phyloP scores from a whole-genome alignment of 1,140 invertebrate species.

The Riptortus pedestris region DNA sequence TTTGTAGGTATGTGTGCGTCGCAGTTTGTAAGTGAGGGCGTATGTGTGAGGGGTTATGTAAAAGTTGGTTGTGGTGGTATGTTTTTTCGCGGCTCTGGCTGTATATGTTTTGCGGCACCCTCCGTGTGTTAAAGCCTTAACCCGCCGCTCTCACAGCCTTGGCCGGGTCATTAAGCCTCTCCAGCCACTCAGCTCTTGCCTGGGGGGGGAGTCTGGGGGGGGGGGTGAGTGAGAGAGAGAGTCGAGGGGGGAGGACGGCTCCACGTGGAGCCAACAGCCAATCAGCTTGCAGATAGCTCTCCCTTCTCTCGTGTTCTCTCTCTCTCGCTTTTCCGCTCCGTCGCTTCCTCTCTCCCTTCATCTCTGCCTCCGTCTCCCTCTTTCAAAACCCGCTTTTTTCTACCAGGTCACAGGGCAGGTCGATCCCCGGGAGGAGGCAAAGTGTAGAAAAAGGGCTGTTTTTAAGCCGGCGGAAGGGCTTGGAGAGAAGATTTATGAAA shows the following conservation, averaged over 20 bases:
- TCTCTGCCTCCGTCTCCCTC: not conserved
- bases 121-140: slow-evolving; percentile 8
- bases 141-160: not conserved
- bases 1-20: not conserved
- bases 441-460: not conserved
- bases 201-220: not conserved
- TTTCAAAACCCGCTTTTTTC: not conserved
- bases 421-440: not conserved
- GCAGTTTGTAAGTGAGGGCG: not conserved
- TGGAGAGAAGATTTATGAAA: slow-evolving; percentile 4
- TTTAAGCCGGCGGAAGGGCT: too few relatives aligned
- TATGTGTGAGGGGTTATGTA: not conserved
- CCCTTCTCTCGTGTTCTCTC: too few relatives aligned
- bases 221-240: slow-evolving; percentile 3
- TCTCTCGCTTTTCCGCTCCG: too few relatives aligned
- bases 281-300: not conserved
- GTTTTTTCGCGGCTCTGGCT: slow-evolving; percentile 3
- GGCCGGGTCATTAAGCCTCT: slow-evolving; percentile 14
- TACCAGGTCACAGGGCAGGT: not conserved
- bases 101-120: slow-evolving; percentile 10
- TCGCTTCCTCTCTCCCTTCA: not conserved
- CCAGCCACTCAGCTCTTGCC: not conserved
- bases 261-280: not conserved
- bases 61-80: not conserved
- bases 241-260: not conserved